A percentile compares a stretch with the other conserved stretches of the same genome.
These are phyloP conservation scores for Silvanus unidentatus DNA, from an alignment of 2,888 invertebrate genomes.

Conservation along the genomic window DNA sequence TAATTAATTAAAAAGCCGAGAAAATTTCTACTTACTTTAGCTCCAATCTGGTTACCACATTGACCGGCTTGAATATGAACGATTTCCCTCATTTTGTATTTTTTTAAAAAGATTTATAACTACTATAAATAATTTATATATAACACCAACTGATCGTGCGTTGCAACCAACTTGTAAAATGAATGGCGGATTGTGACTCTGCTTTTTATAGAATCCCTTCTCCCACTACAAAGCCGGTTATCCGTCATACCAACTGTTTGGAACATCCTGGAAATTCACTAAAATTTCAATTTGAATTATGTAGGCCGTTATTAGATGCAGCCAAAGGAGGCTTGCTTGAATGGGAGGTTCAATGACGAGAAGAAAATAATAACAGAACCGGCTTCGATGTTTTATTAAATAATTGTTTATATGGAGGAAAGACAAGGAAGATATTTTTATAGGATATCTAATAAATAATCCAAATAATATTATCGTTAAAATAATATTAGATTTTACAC, in stretches of 20 bases:
- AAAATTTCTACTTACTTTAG: conserved; percentile 61
- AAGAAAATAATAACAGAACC: too few relatives aligned
- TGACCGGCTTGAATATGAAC: conserved; percentile 82
- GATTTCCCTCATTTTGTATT: conserved; percentile 76
- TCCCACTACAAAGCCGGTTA: conserved; percentile 19
- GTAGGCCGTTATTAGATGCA: too few relatives aligned
- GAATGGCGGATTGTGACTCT: conserved; percentile 26
- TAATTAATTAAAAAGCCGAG: conserved; percentile 10
- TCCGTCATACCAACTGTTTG: too few relatives aligned
- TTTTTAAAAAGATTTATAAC: conserved; percentile 25
- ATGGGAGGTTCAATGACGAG: too few relatives aligned
- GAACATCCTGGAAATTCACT: too few relatives aligned
- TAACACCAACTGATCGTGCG: conserved; percentile 31
- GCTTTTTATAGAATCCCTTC: conserved; percentile 35
- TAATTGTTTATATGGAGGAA: too few relatives aligned
- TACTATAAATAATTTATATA: conserved; percentile 14
- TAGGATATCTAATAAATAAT: too few relatives aligned
- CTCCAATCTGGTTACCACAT: conserved; percentile 80
- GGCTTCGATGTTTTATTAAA: too few relatives aligned
- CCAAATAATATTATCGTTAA: too few relatives aligned
- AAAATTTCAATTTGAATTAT: conserved; percentile 12
- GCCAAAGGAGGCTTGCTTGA: too few relatives aligned
- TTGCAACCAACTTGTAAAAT: conserved; percentile 31
- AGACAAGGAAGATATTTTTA: too few relatives aligned
- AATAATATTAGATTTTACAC: too few relatives aligned